phyloP scores from a whole-genome alignment of 2,113 vertebrate genomes.

The Sturnira hondurensis region DNA sequence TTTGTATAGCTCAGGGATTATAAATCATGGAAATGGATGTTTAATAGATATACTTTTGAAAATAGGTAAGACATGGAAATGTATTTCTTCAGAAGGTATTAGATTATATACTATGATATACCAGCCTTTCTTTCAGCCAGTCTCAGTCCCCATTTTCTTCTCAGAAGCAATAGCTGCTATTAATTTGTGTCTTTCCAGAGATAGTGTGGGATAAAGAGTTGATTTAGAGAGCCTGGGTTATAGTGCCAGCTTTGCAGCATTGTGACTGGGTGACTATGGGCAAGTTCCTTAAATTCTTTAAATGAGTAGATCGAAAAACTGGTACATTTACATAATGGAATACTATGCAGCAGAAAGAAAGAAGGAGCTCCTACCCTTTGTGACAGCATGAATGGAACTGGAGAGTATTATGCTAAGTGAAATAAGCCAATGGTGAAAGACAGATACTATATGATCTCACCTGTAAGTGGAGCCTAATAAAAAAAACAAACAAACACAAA shows the following conservation, averaged over 20 bases:
- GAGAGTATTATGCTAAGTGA: no score
- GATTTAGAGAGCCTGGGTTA: neutral
- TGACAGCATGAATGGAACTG: no score
- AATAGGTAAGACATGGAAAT: neutral
- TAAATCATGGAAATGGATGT: neutral
- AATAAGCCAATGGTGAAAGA: no score
- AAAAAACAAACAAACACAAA: no score
- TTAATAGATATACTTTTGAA: neutral
- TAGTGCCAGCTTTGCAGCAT: neutral
- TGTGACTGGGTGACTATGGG: neutral
- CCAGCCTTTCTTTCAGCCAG: neutral
- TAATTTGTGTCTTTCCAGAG: neutral
- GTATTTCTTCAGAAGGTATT: neutral
- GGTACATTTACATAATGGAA: no score
- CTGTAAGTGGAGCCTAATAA: no score
- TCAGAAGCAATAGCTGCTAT: neutral
- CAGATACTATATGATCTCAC: no score
- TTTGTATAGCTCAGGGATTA: neutral
- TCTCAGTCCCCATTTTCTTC: neutral
- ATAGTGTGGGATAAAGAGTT: neutral
- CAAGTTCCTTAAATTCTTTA: neutral
- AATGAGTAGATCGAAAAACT: no score
- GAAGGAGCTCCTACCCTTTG: no score
- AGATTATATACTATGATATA: neutral
- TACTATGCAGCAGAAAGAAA: no score